Evolutionary conservation across 2,888 invertebrate species (phyloP).

Genomic region (Timandra comae): DNA sequence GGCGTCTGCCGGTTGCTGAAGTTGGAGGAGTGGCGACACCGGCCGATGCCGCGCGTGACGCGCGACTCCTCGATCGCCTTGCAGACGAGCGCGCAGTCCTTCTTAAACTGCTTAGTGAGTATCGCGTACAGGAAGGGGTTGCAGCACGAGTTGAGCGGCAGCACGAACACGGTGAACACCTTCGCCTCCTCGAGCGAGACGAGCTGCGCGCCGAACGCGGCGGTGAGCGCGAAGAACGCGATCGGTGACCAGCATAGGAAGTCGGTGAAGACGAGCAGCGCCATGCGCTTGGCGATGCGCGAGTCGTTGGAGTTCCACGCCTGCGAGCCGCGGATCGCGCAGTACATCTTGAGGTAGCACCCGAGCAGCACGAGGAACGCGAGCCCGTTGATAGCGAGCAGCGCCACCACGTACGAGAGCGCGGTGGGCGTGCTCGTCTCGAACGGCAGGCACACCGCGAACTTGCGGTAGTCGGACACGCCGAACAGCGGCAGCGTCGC

Average conservation of each 20-base stretch:
- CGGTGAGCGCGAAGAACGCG: constrained; percentile 95
- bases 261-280: constrained; percentile 96
- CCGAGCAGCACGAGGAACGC: constrained; percentile 97
- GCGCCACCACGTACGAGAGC: constrained; percentile 90
- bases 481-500: constrained; percentile 93
- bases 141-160: constrained; percentile 97
- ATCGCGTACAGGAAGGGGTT: constrained; percentile 99
- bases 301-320: constrained; percentile 99
- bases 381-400: constrained; percentile 94
- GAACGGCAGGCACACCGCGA: constrained; percentile 97
- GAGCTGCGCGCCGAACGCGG: constrained; percentile 92
- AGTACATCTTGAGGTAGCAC: constrained; percentile 98
- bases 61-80: constrained; percentile 96
- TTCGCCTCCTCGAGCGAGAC: constrained; percentile 97
- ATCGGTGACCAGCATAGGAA: constrained; percentile 99
- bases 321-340: constrained; percentile 96
- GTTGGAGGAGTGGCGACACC: constrained; percentile 90
- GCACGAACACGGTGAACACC: constrained; percentile 95
- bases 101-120: constrained; percentile 97
- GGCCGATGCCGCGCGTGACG: constrained; percentile 90
- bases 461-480: constrained; percentile 96
- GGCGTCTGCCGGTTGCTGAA: constrained; percentile 92
- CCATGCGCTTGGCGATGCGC: constrained; percentile 97
- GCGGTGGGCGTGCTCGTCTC: constrained; percentile 88
- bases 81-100: constrained; percentile 96